Conservation (phyloP, 1,140 invertebrate species). For the Bombus haemorrhoidalis region DNA sequence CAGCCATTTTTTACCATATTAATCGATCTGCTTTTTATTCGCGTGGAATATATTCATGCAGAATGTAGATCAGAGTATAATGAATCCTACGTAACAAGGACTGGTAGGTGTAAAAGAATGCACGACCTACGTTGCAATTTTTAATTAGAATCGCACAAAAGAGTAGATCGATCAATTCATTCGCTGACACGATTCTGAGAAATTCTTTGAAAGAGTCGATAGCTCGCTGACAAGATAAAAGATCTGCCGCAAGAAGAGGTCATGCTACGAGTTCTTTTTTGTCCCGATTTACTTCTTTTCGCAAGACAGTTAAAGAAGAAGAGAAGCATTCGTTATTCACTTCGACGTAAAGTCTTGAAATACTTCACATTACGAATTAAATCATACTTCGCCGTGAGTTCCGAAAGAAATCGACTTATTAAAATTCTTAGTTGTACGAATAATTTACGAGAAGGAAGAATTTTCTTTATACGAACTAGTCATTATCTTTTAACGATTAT, state of each 20-base stretch:
- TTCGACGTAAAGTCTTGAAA: not conserved
- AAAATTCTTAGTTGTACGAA: too few relatives aligned
- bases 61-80: not conserved
- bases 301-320: not conserved
- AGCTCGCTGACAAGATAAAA: not conserved
- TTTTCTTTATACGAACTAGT: too few relatives aligned
- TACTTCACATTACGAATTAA: too few relatives aligned
- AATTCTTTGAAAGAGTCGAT: not conserved
- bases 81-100: conserved; percentile 8
- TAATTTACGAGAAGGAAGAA: too few relatives aligned
- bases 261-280: not conserved
- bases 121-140: not conserved
- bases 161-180: not conserved
- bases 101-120: not conserved
- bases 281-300: not conserved
- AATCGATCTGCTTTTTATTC: not conserved
- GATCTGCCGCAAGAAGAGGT: not conserved
- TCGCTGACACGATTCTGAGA: not conserved
- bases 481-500: too few relatives aligned
- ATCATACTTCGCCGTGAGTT: too few relatives aligned
- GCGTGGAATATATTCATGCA: not conserved
- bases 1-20: too few relatives aligned
- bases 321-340: not conserved
- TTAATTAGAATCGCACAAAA: not conserved
- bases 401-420: too few relatives aligned